Percentiles rank a stretch among this genome's conserved stretches.
Conservation (phyloP, 2,888 invertebrate species). For the Panopea generosa region DNA sequence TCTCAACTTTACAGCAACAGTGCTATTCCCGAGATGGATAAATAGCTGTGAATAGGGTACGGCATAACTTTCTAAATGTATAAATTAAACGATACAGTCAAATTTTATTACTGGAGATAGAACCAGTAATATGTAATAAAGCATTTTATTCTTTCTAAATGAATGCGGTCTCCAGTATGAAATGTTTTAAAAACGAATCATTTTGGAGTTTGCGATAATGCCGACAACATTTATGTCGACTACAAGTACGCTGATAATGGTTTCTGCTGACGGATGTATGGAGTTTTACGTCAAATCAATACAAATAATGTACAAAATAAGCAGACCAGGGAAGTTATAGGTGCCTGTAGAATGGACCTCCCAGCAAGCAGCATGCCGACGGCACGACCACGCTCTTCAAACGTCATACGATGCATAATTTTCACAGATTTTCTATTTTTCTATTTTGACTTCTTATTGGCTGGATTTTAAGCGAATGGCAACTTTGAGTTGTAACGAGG, state of each 20-base stretch:
- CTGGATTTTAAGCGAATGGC: conserved; percentile 2
- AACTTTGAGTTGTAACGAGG: too few relatives aligned
- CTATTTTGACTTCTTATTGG: conserved; percentile 3
- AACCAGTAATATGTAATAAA: conserved; percentile 1
- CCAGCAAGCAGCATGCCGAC: too few relatives aligned
- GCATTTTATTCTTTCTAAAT: conserved; percentile 3
- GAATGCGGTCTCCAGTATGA: conserved; percentile 2
- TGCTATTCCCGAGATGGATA: too few relatives aligned
- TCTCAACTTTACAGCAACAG: conserved; percentile 1
- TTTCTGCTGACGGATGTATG: too few relatives aligned
- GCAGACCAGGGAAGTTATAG: conserved; percentile 2
- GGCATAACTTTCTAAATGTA: conserved; percentile 1
- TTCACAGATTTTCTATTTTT: conserved; percentile 1
- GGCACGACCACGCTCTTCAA: too few relatives aligned
- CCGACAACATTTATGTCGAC: conserved; percentile 1
- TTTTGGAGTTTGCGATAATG: conserved; percentile 2
- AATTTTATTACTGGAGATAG: conserved; percentile 3
- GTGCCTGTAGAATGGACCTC: too few relatives aligned
- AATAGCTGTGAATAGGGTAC: conserved; percentile 2
- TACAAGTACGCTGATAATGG: too few relatives aligned
- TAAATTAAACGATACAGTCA: too few relatives aligned
- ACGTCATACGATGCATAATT: conserved; percentile 1
- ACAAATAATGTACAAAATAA: conserved; percentile 3
- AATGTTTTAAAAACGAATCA: conserved; percentile 3
- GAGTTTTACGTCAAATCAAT: conserved; percentile 3